phyloP scores from a whole-genome alignment of 1,140 invertebrate genomes.

The Polypedilum vanderplanki region DNA sequence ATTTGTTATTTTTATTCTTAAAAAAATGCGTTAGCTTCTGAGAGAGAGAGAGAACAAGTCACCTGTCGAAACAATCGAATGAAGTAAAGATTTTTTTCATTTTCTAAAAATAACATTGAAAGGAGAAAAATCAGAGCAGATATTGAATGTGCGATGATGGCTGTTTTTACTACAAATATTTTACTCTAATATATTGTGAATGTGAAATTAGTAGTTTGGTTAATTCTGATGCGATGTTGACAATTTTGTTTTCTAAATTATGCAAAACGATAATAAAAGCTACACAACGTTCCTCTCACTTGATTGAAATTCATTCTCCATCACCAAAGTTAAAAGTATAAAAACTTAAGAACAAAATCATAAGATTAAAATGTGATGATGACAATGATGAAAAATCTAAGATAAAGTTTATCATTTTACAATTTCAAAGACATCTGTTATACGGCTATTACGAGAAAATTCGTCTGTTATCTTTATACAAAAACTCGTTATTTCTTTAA shows the following conservation, averaged over 20 bases:
- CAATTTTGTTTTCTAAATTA: too few relatives aligned
- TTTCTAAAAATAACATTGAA: not conserved
- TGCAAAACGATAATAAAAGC: too few relatives aligned
- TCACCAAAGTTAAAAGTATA: not conserved
- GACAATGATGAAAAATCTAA: slow-evolving; percentile 19
- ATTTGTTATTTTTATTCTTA: too few relatives aligned
- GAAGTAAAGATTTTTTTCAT: not conserved
- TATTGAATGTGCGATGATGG: not conserved
- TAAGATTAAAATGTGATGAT: not conserved
- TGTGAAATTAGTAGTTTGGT: too few relatives aligned
- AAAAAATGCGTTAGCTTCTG: too few relatives aligned
- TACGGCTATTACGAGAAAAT: not conserved
- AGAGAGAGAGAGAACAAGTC: not conserved
- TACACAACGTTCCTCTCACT: not conserved
- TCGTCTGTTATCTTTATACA: not conserved
- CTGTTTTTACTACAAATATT: not conserved
- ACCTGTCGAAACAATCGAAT: slow-evolving; percentile 3
- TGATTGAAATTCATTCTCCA: not conserved
- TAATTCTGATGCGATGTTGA: too few relatives aligned
- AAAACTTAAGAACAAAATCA: not conserved
- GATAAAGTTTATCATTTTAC: not conserved
- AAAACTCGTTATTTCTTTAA: not conserved
- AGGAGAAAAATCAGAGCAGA: not conserved
- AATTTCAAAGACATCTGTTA: not conserved
- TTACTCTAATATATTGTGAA: not conserved